Percentiles rank a stretch among this genome's conserved stretches.
phyloP scores from a whole-genome alignment of 2,113 vertebrate genomes.

The Tylochromis polylepis region DNA sequence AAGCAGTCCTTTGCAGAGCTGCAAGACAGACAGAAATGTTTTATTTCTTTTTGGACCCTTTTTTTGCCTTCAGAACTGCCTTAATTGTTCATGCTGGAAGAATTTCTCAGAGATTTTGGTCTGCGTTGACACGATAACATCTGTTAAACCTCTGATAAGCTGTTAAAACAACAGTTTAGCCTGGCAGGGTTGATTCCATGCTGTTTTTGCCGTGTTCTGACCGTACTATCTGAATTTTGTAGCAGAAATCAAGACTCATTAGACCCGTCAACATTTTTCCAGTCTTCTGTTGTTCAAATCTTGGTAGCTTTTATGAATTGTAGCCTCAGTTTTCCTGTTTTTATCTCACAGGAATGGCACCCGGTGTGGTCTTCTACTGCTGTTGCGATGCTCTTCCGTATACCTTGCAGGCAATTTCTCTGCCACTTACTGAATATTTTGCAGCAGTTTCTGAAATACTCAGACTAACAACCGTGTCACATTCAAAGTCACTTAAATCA shows the following conservation, averaged over 20 bases:
- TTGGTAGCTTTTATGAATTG: background rate
- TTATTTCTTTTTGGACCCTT: background rate
- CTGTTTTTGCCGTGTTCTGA: background rate
- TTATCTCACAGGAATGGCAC: background rate
- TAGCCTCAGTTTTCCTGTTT: background rate
- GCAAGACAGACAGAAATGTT: background rate
- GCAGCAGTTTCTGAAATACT: background rate
- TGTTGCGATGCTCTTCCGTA: background rate
- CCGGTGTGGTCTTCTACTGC: background rate
- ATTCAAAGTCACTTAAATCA: background rate
- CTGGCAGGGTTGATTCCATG: background rate
- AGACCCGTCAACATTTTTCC: background rate
- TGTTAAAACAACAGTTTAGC: background rate
- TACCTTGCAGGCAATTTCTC: background rate
- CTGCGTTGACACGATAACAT: background rate
- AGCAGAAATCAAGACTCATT: background rate
- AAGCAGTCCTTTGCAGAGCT: background rate
- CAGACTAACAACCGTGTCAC: background rate
- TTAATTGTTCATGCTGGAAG: background rate
- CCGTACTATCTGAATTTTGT: background rate
- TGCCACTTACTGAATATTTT: background rate
- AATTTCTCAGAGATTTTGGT: background rate
- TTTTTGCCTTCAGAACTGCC: background rate
- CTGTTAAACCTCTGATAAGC: background rate
- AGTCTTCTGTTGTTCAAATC: background rate